Base-by-base conservation (phyloP, 1,140 invertebrate species). In the Wiebesia pumilae region DNA sequence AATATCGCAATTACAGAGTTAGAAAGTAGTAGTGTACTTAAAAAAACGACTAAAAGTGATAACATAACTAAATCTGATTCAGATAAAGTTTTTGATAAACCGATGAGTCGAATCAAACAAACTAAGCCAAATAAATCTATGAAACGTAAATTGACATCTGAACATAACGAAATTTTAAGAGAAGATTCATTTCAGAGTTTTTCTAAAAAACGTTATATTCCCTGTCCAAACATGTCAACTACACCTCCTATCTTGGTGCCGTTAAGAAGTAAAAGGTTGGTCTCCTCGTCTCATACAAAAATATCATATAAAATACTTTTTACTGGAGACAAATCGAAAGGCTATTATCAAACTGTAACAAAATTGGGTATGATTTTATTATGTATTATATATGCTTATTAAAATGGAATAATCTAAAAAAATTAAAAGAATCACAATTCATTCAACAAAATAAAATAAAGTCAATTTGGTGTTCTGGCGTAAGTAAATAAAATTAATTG, bases 271-370 rank as follows among this genome's bases (percentile, higher is more conserved):
- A 71, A 43, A 79, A 71, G 38, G 65, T 40, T 33, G 4, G 30
- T 38, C 16, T 69, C 47, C 9, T 33, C 40, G 24, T 75, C 84
- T 65, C 33, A 38, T 21, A 81, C 27, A 9, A 73, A 81, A 62
- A 40, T 40, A 10, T 47, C 43, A 27, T 69, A 91, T 30, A 90
- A 85, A 73, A 75, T 92, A 81, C 81, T 92, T 14, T 91, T 92
- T 12, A 92, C 91, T 2, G 91, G 92, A 77, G 73, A 92, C 47
- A 79, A 87, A 14, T 87, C 88, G 38, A 87, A 89, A 7, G 62
- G 83, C 10, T 89, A 90, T 14, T 79, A 7, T 6, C 75, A 88
- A 30, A 80, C 89, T 12, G 43, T 92, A 21, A 81, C 77, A 77
- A 84, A 82, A 65, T 86, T 92, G 84, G 91, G 91, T 92, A 82